Base-by-base conservation (phyloP, 2,113 vertebrate genomes). In the Mobula birostris region DNA sequence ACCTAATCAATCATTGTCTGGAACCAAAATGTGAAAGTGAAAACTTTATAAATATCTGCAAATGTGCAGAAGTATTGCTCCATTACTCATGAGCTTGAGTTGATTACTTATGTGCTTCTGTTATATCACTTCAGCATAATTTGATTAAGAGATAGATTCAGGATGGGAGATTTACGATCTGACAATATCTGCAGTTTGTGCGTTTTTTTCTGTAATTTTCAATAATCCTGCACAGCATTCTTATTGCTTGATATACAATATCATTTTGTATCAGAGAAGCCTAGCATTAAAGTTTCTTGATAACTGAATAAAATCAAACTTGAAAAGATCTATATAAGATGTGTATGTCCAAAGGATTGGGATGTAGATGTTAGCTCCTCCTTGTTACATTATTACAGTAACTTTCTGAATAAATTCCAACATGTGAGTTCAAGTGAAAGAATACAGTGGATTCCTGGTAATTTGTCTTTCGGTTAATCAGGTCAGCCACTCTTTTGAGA, bases 51-150 rank as follows among this genome's bases (percentile, higher is more conserved):
- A 17, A 91, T 66, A 91, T 70, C n/a, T 70, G 63, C 15, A 91
- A 70, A 70, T 66, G 15, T 70, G 19, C 21, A 36, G 70, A 70
- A 91, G 32, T n/a, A 70, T 66, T 36, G 32, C 17, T 40, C 66
- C 61, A 36, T 91, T 91, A 68, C 70, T 70, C 88, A 70, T 70
- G 88, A 36, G 63, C 63, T 70, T 66, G 66, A 91, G 66, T 91
- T 91, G 66, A 91, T 70, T 91, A 85, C 32, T 36, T 36, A 21
- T 91, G 15, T 70, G 66, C 32, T 66, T 70, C 88, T 36, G 27
- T 68, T 91, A 32, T 36, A 91, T 91, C 66, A 70, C 17, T 21
- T 91, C 58, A 70, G 29, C 32, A 91, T 91, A 87, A 87, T 87
- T 68, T 91, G 66, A 70, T 40, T 70, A 70, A 21, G 36, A 70